Conservation (phyloP, 2,888 invertebrate genomes). For the Troides aeacus region DNA sequence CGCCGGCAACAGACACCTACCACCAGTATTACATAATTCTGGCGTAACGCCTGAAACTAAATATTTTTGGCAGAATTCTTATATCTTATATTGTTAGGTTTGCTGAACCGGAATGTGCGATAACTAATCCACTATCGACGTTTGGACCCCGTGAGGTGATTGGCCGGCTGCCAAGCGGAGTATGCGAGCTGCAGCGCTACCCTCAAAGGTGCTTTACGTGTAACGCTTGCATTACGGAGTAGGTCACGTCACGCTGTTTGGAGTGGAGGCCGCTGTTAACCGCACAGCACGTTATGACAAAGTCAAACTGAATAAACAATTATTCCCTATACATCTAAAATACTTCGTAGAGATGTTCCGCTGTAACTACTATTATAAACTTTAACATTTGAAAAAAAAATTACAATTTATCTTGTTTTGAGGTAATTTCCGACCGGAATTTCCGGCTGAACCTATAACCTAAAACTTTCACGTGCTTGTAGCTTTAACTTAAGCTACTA, state of each 20-base stretch:
- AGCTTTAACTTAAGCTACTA: no score
- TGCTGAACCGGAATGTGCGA: constrained; percentile 23
- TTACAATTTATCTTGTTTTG: no score
- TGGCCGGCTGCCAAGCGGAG: constrained; percentile 54
- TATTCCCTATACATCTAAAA: background rate
- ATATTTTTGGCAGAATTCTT: constrained; percentile 8
- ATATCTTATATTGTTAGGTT: constrained; percentile 5
- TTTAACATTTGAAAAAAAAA: no score
- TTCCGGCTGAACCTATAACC: no score
- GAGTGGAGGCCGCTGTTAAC: background rate
- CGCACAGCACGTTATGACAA: background rate
- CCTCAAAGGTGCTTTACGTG: constrained; percentile 28
- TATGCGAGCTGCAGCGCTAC: constrained; percentile 31
- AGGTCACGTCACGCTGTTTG: constrained; percentile 5
- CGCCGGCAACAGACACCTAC: no score
- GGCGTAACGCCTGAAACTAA: constrained; percentile 4
- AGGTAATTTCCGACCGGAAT: no score
- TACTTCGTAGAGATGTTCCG: background rate
- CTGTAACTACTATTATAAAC: background rate
- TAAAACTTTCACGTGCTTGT: no score
- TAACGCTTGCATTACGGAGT: constrained; percentile 8
- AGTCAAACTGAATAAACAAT: background rate
- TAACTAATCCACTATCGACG: constrained; percentile 59
- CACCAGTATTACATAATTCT: background rate
- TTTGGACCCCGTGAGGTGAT: constrained; percentile 60